Conservation (phyloP, 2,797 vertebrate genomes). For the Decapterus maruadsi region DNA sequence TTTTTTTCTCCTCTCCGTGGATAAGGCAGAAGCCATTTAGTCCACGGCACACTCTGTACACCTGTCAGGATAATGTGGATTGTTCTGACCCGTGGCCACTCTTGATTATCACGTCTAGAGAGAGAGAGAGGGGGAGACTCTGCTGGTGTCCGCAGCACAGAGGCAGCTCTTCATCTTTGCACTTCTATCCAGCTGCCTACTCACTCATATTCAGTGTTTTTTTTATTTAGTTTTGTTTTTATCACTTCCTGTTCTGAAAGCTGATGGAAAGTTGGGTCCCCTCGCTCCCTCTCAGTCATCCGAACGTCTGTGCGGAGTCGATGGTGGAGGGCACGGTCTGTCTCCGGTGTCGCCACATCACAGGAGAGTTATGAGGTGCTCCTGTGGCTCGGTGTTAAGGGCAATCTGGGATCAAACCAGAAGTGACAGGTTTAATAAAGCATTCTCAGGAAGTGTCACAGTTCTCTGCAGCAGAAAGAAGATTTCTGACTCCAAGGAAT, state of each 20-base stretch:
- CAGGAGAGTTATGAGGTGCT: constrained; percentile 21
- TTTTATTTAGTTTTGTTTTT: neutral
- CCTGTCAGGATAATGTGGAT: constrained; percentile 54
- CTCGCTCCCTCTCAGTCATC: neutral
- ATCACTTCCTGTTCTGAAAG: neutral
- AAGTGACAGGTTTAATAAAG: constrained; percentile 55
- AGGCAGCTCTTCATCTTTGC: constrained; percentile 14
- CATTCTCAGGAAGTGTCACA: constrained; percentile 18
- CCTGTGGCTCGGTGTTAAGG: constrained; percentile 22
- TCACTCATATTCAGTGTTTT: neutral
- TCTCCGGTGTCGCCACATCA: constrained; percentile 36
- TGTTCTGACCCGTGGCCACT: constrained; percentile 54
- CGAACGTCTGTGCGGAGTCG: neutral
- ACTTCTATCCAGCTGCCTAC: neutral
- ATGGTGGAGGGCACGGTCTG: constrained; percentile 8
- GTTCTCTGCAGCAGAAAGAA: constrained; percentile 13
- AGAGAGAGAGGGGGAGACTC: constrained; percentile 21
- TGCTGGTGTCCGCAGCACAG: constrained; percentile 2
- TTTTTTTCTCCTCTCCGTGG: constrained; percentile 19
- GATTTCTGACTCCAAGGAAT: constrained; percentile 1
- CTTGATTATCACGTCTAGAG: constrained; percentile 52
- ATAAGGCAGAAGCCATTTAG: constrained; percentile 37
- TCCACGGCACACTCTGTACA: constrained; percentile 22
- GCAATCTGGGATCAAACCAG: constrained; percentile 44
- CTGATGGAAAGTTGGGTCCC: neutral